These are phyloP conservation scores for Chionis minor DNA, from an alignment of 2,113 vertebrate genomes.

Conservation along the genomic window DNA sequence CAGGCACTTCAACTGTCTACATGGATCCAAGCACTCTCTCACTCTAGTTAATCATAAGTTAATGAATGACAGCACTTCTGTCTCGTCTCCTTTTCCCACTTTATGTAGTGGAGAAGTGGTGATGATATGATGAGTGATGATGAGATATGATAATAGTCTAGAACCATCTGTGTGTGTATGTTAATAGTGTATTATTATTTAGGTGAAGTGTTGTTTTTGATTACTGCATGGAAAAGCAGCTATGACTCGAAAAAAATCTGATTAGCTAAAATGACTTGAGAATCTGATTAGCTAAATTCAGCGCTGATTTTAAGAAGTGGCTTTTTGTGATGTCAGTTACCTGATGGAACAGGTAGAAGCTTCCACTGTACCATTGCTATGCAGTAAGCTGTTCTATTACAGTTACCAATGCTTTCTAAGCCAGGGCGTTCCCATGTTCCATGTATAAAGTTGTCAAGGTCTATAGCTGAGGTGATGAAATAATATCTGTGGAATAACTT, in stretches of 20 bases:
- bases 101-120: background rate
- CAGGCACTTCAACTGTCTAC: rapidly evolving
- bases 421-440: background rate
- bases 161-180: background rate
- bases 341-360: background rate
- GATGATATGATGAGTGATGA: no score
- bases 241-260: background rate
- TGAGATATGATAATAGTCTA: background rate
- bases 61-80: background rate
- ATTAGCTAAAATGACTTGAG: background rate
- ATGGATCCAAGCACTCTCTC: background rate
- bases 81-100: background rate
- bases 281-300: background rate
- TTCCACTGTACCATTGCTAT: background rate
- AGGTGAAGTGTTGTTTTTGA: background rate
- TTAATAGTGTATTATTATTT: background rate
- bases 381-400: background rate
- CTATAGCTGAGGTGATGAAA: background rate
- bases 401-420: background rate
- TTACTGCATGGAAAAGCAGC: background rate
- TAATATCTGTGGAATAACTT: background rate
- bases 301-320: background rate
- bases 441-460: background rate
- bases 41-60: background rate
- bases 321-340: background rate